Evolutionary conservation across 2,888 invertebrate genomes (phyloP).

Genomic region (Zonitis immaculata): DNA sequence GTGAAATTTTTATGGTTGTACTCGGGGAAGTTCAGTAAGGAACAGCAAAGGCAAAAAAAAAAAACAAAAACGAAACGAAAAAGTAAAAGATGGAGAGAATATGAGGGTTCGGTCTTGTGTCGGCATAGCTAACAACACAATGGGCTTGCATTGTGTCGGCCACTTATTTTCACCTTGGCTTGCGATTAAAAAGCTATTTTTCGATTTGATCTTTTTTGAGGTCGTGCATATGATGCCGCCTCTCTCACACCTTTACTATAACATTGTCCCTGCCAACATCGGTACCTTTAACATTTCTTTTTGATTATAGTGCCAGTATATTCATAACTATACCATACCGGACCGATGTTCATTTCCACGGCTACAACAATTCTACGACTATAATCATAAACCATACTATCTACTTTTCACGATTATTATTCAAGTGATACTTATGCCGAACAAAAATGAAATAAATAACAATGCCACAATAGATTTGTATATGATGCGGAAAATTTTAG

Average conservation of each 20-base stretch:
- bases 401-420: conserved; percentile 30
- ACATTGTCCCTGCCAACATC: conserved; percentile 26
- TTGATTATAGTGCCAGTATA: conserved; percentile 32
- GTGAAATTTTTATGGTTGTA: conserved; percentile 1
- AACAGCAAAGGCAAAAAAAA: no score
- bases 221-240: conserved; percentile 23
- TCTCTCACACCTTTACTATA: conserved; percentile 18
- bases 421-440: conserved; percentile 28
- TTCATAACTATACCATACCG: conserved; percentile 32
- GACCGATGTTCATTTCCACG: conserved; percentile 32
- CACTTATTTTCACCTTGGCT: conserved; percentile 29
- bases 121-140: conserved; percentile 12
- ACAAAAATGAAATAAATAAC: conserved; percentile 25
- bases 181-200: conserved; percentile 30
- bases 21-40: background rate
- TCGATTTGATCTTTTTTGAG: conserved; percentile 26
- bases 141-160: conserved; percentile 26
- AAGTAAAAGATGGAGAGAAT: background rate
- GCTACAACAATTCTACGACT: conserved; percentile 26
- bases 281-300: conserved; percentile 32
- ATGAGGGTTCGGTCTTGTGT: conserved; percentile 13
- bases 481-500: background rate
- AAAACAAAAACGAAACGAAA: no score
- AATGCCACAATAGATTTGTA: conserved; percentile 6
- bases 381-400: conserved; percentile 28